Conservation (phyloP, 2,113 vertebrate species). For the Dunckerocampus dactyliophorus region DNA sequence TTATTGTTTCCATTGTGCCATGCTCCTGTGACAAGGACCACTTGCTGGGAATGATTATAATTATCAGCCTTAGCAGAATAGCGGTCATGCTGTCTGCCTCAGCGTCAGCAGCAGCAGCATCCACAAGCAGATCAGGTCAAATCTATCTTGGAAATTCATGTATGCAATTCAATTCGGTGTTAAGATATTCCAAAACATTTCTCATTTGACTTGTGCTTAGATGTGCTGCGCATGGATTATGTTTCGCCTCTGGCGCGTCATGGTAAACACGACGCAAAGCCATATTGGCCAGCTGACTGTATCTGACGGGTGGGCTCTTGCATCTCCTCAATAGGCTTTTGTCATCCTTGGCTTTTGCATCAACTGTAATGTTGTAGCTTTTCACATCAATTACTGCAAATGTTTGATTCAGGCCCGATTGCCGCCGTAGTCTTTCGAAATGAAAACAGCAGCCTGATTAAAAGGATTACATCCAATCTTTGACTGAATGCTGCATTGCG, state of each 20-base stretch:
- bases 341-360: constrained; percentile 14
- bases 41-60: constrained; percentile 71
- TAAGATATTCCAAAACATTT: constrained; percentile 50
- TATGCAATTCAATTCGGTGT: constrained; percentile 48
- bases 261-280: constrained; percentile 52
- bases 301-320: constrained; percentile 34
- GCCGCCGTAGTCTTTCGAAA: constrained; percentile 5
- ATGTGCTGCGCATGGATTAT: constrained; percentile 44
- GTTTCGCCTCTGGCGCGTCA: constrained; percentile 35
- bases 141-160: constrained; percentile 63
- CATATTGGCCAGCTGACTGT: constrained; percentile 32
- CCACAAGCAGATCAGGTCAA: constrained; percentile 61
- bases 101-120: constrained; percentile 61
- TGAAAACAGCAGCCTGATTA: constrained; percentile 44
- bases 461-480: constrained; percentile 34
- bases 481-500: constrained; percentile 4
- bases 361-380: constrained; percentile 29
- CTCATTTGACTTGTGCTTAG: constrained; percentile 54
- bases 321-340: constrained; percentile 34
- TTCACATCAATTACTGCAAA: constrained; percentile 49
- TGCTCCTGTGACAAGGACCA: constrained; percentile 67
- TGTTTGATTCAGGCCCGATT: constrained; percentile 43
- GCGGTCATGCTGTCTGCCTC: constrained; percentile 58
- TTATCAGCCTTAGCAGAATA: constrained; percentile 66
- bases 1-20: constrained; percentile 73